phyloP scores from a whole-genome alignment of 1,140 invertebrate genomes.

The Ceratina calcarata region DNA sequence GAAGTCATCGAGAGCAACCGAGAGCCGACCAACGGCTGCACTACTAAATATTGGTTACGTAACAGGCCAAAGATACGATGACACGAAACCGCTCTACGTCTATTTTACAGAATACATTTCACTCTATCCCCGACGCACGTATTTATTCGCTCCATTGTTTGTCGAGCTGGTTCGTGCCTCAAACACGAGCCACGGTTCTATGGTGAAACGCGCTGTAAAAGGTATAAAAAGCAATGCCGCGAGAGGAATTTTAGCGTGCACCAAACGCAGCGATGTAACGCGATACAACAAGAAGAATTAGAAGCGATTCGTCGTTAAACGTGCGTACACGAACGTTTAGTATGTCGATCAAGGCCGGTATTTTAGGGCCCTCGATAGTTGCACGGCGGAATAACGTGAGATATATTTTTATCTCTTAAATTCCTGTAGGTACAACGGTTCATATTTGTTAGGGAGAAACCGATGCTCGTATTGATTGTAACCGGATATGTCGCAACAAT shows the following conservation, averaged over 20 bases:
- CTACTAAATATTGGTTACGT: conserved; percentile 31
- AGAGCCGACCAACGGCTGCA: background rate
- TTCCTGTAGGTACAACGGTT: no score
- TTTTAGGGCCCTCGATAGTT: background rate
- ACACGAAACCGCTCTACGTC: conserved; percentile 9
- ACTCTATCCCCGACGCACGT: background rate
- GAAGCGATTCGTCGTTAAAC: background rate
- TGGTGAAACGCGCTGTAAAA: background rate
- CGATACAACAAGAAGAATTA: background rate
- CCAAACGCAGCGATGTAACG: background rate
- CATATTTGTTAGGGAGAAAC: no score
- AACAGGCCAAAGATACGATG: conserved; percentile 33
- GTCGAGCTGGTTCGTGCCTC: background rate
- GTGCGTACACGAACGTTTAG: background rate
- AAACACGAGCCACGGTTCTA: background rate
- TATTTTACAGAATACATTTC: conserved; percentile 2
- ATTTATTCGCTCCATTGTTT: background rate
- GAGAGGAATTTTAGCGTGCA: background rate
- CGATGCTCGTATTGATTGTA: no score
- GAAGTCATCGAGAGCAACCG: background rate
- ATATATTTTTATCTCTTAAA: no score
- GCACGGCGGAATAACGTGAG: no score
- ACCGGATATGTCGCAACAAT: background rate
- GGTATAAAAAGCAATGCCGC: background rate
- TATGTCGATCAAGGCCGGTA: conserved; percentile 7